phyloP scores from a whole-genome alignment of 2,888 invertebrate genomes.

The Amiota mariae region DNA sequence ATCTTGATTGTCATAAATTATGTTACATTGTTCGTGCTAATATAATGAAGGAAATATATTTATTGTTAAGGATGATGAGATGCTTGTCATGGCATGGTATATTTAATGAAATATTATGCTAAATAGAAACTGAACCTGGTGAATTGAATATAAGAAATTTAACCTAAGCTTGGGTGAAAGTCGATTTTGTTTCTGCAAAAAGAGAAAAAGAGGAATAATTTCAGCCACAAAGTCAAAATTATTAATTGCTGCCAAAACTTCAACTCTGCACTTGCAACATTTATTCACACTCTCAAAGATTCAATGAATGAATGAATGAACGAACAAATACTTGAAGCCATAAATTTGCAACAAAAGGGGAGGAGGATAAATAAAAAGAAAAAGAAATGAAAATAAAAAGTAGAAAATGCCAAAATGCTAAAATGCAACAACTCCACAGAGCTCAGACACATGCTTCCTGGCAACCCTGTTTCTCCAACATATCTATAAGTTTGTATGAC shows the following conservation, averaged over 20 bases:
- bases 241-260: slow-evolving; percentile 59
- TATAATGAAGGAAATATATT: too few species aligned
- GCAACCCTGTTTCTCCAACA: slow-evolving; percentile 15
- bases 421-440: slow-evolving; percentile 44
- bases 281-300: slow-evolving; percentile 34
- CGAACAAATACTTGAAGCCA: slow-evolving; percentile 49
- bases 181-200: neutral
- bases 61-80: too few species aligned
- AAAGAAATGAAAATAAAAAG: slow-evolving; percentile 52
- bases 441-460: slow-evolving; percentile 1
- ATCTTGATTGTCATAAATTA: too few species aligned
- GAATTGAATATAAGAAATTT: too few species aligned
- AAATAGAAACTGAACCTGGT: too few species aligned
- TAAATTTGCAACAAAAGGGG: slow-evolving; percentile 51
- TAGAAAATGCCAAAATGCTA: slow-evolving; percentile 57
- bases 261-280: slow-evolving; percentile 49
- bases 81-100: too few species aligned
- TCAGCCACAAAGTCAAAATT: slow-evolving; percentile 39
- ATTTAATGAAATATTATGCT: too few species aligned
- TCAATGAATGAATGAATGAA: neutral
- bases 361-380: slow-evolving; percentile 47
- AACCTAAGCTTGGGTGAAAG: neutral
- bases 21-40: too few species aligned
- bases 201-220: slow-evolving; percentile 11
- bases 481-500: neutral